These are phyloP conservation scores for Stenolophus ochropezus DNA, from an alignment of 2,888 invertebrate genomes.

Conservation along the genomic window DNA sequence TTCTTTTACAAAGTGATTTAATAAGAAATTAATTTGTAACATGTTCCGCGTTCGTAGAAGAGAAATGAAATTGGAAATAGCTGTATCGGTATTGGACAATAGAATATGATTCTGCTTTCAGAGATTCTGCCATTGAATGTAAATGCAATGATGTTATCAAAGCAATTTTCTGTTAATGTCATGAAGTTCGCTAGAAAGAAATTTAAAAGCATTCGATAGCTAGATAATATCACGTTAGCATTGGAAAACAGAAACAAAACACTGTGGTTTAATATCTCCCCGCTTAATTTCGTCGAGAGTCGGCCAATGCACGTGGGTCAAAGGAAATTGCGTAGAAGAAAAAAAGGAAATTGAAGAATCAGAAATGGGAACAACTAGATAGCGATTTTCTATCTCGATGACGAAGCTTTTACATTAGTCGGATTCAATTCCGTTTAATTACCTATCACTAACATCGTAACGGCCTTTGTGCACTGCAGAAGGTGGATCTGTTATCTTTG, in stretches of 20 bases:
- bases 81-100: not conserved
- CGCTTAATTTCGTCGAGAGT: not conserved
- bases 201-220: conserved; percentile 1
- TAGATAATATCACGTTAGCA: conserved; percentile 5
- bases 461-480: conserved; percentile 8
- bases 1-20: no score
- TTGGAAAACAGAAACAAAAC: conserved; percentile 14
- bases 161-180: not conserved
- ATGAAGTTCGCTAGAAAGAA: not conserved
- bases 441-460: conserved; percentile 41
- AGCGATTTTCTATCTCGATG: conserved; percentile 49
- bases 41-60: no score
- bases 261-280: conserved; percentile 36
- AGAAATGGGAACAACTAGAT: conserved; percentile 52
- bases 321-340: conserved; percentile 55
- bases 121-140: not conserved
- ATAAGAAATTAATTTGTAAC: no score
- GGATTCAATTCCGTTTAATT: conserved; percentile 41
- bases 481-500: not conserved
- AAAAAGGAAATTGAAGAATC: conserved; percentile 55
- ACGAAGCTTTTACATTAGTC: conserved; percentile 33
- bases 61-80: not conserved
- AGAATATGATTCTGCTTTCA: not conserved
- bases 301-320: conserved; percentile 49
- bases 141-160: not conserved